These are phyloP conservation scores for Girardinus metallicus DNA, from an alignment of 2,797 vertebrate species.

Conservation along the genomic window DNA sequence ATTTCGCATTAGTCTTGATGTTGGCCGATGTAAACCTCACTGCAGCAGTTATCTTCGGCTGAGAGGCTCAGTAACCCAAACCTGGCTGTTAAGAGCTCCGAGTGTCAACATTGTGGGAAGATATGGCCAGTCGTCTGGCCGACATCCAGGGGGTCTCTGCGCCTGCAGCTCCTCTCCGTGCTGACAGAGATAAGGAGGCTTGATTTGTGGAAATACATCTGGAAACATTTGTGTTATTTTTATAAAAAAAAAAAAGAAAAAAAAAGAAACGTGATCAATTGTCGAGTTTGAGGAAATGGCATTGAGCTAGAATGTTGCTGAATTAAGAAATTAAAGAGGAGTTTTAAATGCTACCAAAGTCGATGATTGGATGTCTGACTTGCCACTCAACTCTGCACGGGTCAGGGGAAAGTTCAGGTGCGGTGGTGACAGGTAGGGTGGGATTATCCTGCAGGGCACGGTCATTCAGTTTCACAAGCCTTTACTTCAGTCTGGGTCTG, in stretches of 20 bases:
- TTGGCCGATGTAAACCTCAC: conserved; percentile 65
- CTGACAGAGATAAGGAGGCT: conserved; percentile 64
- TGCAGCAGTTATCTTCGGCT: conserved; percentile 67
- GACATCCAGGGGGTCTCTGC: conserved; percentile 67
- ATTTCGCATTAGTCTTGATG: conserved; percentile 75
- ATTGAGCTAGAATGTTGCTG: conserved; percentile 6
- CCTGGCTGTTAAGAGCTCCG: conserved; percentile 76
- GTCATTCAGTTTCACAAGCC: conserved; percentile 29
- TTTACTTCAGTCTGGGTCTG: conserved; percentile 49
- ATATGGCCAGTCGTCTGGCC: conserved; percentile 76
- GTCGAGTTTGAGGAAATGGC: conserved; percentile 5
- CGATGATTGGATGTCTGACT: conserved; percentile 35
- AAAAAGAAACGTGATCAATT: conserved; percentile 33
- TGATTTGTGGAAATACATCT: conserved; percentile 57
- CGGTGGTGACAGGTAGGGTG: conserved; percentile 59
- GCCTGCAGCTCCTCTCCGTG: conserved; percentile 44
- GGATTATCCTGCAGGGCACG: conserved; percentile 40
- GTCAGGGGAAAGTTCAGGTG: conserved; percentile 74
- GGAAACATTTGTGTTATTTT: conserved; percentile 42
- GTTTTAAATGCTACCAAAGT: conserved; percentile 8
- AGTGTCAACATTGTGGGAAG: conserved; percentile 81
- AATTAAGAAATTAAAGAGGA: not conserved
- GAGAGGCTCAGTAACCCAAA: conserved; percentile 74
- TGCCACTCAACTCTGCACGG: conserved; percentile 50
- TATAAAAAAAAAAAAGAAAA: conserved; percentile 17